phyloP scores from a whole-genome alignment of 2,113 vertebrate genomes.

The Siniperca chuatsi region DNA sequence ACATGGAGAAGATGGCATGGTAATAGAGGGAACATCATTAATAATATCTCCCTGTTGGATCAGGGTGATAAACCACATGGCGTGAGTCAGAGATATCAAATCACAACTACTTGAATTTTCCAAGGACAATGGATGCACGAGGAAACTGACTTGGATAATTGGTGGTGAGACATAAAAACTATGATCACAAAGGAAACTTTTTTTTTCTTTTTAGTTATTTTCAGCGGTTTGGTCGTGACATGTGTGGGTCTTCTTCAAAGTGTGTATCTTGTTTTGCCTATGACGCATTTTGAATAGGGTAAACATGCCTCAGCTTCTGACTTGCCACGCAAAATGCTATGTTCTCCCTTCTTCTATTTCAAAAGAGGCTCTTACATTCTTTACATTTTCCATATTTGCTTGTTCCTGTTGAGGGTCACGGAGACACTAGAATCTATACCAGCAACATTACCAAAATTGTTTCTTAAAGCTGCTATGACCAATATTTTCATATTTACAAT shows the following conservation, averaged over 20 bases:
- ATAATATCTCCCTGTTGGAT: conserved; percentile 51
- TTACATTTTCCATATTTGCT: background rate
- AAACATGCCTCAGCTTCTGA: background rate
- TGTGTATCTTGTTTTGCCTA: conserved; percentile 8
- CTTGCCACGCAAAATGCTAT: background rate
- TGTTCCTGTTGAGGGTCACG: background rate
- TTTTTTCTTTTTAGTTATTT: conserved; percentile 3
- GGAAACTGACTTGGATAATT: conserved; percentile 15
- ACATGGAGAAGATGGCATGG: conserved; percentile 25
- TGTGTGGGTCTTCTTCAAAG: conserved; percentile 17
- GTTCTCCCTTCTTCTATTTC: background rate
- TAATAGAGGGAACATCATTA: conserved; percentile 28
- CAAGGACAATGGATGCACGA: conserved; percentile 25
- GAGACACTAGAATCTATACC: background rate
- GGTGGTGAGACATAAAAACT: conserved; percentile 8
- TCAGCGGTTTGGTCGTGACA: conserved; percentile 18
- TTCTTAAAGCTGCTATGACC: background rate
- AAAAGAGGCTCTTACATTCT: background rate
- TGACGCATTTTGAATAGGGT: background rate
- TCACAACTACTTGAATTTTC: conserved; percentile 32
- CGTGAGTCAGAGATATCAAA: conserved; percentile 20
- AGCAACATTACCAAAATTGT: background rate
- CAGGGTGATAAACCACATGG: conserved; percentile 34
- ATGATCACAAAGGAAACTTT: conserved; percentile 7
- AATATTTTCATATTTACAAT: background rate